phyloP scores from a whole-genome alignment of 2,888 invertebrate species.

The Fissipunctia ypsillon region DNA sequence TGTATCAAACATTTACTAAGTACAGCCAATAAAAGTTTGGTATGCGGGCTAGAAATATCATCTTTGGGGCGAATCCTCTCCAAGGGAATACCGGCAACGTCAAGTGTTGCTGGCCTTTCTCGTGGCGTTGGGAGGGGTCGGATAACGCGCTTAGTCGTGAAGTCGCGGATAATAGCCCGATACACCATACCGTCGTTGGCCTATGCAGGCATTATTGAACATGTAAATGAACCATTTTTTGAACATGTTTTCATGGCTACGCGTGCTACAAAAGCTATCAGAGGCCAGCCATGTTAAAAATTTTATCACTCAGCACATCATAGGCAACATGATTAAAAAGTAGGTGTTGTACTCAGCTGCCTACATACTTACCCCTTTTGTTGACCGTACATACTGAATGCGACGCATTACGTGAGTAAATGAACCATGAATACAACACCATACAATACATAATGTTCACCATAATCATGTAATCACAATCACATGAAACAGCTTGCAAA shows the following conservation, averaged over 20 bases:
- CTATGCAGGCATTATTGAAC: neutral
- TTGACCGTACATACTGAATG: constrained; percentile 22
- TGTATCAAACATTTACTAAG: neutral
- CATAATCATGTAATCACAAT: constrained; percentile 26
- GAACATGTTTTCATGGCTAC: neutral
- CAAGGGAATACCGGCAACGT: neutral
- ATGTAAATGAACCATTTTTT: neutral
- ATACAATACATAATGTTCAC: constrained; percentile 27
- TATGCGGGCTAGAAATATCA: neutral
- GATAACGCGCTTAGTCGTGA: neutral
- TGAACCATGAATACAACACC: constrained; percentile 40
- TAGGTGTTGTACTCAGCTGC: neutral
- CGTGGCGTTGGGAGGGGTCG: neutral
- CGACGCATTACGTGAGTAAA: constrained; percentile 27
- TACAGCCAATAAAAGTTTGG: constrained; percentile 3
- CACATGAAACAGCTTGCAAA: constrained; percentile 25
- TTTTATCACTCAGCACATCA: neutral
- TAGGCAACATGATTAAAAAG: neutral
- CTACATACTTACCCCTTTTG: neutral
- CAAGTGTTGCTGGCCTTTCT: neutral
- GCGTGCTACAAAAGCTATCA: neutral
- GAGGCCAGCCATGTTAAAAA: neutral
- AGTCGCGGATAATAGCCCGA: neutral
- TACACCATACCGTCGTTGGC: neutral
- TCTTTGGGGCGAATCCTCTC: too few species aligned